These are phyloP conservation scores for Pelosia muscerda DNA, from an alignment of 2,888 invertebrate genomes.

Conservation along the genomic window DNA sequence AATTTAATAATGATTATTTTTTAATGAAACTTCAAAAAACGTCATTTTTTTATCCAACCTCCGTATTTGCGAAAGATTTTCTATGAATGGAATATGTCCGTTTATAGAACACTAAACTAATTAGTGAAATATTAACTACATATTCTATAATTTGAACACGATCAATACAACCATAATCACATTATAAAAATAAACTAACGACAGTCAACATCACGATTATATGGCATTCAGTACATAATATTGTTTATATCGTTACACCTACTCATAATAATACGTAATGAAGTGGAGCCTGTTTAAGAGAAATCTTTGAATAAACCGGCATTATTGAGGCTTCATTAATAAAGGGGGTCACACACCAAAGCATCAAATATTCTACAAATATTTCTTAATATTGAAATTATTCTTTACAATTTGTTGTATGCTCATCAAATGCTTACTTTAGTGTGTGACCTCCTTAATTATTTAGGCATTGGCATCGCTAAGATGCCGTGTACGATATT, in stretches of 20 bases:
- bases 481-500: neutral
- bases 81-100: neutral
- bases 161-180: constrained; percentile 50
- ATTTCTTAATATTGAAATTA: too few species aligned
- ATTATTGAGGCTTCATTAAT: neutral
- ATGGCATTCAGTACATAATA: constrained; percentile 47
- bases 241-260: constrained; percentile 3
- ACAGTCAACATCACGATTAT: constrained; percentile 40
- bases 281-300: neutral
- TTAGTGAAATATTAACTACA: constrained; percentile 31
- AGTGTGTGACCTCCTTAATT: too few species aligned
- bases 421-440: too few species aligned
- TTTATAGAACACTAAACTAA: constrained; percentile 26
- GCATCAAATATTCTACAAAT: too few species aligned
- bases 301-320: neutral
- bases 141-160: constrained; percentile 49
- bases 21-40: neutral
- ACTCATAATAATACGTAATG: constrained; percentile 1
- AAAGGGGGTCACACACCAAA: too few species aligned
- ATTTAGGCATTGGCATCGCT: neutral
- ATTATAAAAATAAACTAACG: constrained; percentile 39
- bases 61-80: neutral
- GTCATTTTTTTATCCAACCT: neutral
- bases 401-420: too few species aligned
- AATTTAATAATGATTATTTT: neutral